Base-by-base conservation (phyloP, 2,888 invertebrate species). In the Polyommatus icarus region DNA sequence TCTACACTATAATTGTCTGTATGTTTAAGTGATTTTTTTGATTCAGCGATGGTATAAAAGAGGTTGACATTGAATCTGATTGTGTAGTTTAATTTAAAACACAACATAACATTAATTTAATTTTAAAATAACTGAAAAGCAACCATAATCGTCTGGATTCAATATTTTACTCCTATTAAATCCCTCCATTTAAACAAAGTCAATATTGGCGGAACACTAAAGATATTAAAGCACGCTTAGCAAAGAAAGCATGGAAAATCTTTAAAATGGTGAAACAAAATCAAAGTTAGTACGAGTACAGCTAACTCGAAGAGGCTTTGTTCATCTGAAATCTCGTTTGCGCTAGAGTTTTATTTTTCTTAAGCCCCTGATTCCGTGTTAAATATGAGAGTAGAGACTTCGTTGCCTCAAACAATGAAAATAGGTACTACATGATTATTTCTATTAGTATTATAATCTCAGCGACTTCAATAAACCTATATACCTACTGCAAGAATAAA, bases 251-350 rank as follows among this genome's bases (percentile, higher is more conserved):
- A 32, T n/a, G 8, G 10, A 40, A 72, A 72, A 20, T 72, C 72
- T 72, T 72, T 40, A 72, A 75, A 73, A 75, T 75, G 75, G 46
- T 29, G 15, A 29, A 75, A 75, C 50, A 75, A 54, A 54, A 50
- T 50, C 54, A 75, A 75, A 75, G 75, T 75, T 29, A 50, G 20
- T 40, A 50, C 20, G 54, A 50, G 20, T 40, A 50, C 20, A 75
- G 75, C 24, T 75, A 32, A 54, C 18, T 75, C 18, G 29, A 75
- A 75, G 29, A 75, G 75, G 75, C 75, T 75, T 75, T 72, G 46
- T 50, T 54, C 50, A 54, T 75, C 54, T 75, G 54, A 75, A 75
- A 75, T 75, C 54, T 75, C 54, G 75, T 75, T 54, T 54, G 75
- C 29, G 50, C 29, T 75, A 50, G 75, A 75, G 50, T 54, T 50